Evolutionary conservation across 2,888 invertebrate genomes (phyloP).

Genomic region (Melipona bicolor): DNA sequence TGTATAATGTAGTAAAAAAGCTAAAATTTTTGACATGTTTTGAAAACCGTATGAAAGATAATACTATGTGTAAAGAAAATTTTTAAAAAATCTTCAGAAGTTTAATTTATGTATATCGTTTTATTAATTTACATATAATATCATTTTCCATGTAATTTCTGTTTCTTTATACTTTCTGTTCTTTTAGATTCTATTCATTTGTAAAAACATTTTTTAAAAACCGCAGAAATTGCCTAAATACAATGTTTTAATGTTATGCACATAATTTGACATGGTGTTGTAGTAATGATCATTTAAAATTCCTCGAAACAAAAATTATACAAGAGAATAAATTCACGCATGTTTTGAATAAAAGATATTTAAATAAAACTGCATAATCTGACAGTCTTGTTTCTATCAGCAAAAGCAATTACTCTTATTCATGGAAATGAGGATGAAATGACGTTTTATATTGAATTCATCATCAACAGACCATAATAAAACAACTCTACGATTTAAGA

Average conservation of each 20-base stretch:
- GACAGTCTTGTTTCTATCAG: not conserved
- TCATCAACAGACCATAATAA: conserved; percentile 7
- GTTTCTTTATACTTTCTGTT: too few relatives aligned
- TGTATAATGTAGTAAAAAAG: too few relatives aligned
- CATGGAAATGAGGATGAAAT: not conserved
- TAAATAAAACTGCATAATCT: not conserved
- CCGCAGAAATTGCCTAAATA: too few relatives aligned
- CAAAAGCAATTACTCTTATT: not conserved
- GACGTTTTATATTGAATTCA: not conserved
- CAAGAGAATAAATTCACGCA: not conserved
- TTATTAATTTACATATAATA: too few relatives aligned
- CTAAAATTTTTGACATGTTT: too few relatives aligned
- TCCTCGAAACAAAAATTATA: not conserved
- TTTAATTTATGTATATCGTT: too few relatives aligned
- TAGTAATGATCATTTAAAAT: not conserved
- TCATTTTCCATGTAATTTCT: too few relatives aligned
- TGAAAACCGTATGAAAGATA: too few relatives aligned
- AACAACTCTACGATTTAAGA: not conserved
- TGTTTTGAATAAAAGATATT: not conserved
- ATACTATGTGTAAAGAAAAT: too few relatives aligned
- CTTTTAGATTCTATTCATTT: too few relatives aligned
- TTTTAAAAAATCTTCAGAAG: too few relatives aligned
- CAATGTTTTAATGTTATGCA: not conserved
- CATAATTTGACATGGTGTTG: not conserved
- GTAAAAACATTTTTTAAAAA: too few relatives aligned